Evolutionary conservation across 1,140 invertebrate genomes (phyloP), one percentile per base, ranked within the genome.

Genomic region (Pectinophora gossypiella): DNA sequence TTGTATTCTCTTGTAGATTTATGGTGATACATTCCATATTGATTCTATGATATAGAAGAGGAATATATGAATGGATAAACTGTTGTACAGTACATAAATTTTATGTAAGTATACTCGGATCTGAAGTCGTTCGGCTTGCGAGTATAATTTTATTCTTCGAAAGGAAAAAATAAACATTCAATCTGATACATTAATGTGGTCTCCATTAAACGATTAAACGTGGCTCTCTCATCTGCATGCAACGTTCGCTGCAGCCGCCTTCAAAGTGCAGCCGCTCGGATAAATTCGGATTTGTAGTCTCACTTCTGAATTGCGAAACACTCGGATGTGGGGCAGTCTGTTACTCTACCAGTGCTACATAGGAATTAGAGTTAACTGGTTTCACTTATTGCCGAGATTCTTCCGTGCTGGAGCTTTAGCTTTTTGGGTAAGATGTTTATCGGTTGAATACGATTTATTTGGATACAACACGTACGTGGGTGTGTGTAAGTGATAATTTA

Each of bases 131-230:
- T 3, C 40, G 38, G 54, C 20, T 48, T n/a, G 54, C 51, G 36
- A 32, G 38, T 22, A 48, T 54, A 56, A 51, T 55, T 55, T 57
- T 54, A 49, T 54, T 51, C 58, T 40, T 13, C 27, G 19, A 42
- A 55, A 40, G n/a, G 47, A 56, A 55, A 59, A 67, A 72, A 68
- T 59, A 67, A 66, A 65, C 50, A 57, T 66, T 72, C 58, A 56
- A 79, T 72, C 64, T 57, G 69, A 72, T 76, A 71, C 64, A 65
- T 72, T 76, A 77, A 74, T 70, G 64, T 59, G 62, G 64, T 66
- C 67, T 72, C 68, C 73, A 76, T 74, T 73, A 72, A 73, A 80
- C 66, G 72, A 76, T 77, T 77, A 76, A 80, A 68, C 64, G 67
- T 68, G 66, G 65, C 68, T 66, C 64, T 62, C 66, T 72, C 70